phyloP scores from a whole-genome alignment of 2,113 vertebrate genomes.

The Onychostoma macrolepis region DNA sequence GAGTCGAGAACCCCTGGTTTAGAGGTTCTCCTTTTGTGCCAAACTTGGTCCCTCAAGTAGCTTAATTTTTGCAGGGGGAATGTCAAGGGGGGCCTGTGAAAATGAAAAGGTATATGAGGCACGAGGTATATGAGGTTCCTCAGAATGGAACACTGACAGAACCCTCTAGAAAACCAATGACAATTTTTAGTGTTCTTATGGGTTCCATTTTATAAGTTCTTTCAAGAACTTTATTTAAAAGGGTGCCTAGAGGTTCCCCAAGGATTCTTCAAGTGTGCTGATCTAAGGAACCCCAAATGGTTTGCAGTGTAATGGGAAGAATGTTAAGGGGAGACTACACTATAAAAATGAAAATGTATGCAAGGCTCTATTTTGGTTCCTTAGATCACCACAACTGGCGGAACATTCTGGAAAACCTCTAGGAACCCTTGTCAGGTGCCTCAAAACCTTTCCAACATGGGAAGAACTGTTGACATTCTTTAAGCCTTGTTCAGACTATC shows the following conservation, averaged over 20 bases:
- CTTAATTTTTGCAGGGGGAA: not conserved
- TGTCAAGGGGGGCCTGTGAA: not conserved
- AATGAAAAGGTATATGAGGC: not conserved
- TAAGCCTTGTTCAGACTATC: too few species aligned
- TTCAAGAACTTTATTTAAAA: not conserved
- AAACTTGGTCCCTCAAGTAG: not conserved
- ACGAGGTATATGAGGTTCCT: not conserved
- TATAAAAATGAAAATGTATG: not conserved
- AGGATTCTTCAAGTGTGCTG: too few species aligned
- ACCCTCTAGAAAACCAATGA: not conserved
- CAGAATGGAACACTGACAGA: not conserved
- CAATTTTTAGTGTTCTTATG: not conserved
- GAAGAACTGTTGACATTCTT: not conserved
- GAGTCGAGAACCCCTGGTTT: not conserved
- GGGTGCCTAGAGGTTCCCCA: not conserved
- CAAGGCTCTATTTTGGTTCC: not conserved
- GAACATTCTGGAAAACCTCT: not conserved
- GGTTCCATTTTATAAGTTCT: not conserved
- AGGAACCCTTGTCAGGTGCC: not conserved
- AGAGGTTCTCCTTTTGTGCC: not conserved
- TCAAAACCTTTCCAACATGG: not conserved
- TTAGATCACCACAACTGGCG: not conserved
- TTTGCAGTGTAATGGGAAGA: too few species aligned
- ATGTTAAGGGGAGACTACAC: too few species aligned
- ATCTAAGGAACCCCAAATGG: too few species aligned